These are phyloP conservation scores for Aplidium turbinatum DNA, from an alignment of 23 tunicate species.

Conservation along the genomic window DNA sequence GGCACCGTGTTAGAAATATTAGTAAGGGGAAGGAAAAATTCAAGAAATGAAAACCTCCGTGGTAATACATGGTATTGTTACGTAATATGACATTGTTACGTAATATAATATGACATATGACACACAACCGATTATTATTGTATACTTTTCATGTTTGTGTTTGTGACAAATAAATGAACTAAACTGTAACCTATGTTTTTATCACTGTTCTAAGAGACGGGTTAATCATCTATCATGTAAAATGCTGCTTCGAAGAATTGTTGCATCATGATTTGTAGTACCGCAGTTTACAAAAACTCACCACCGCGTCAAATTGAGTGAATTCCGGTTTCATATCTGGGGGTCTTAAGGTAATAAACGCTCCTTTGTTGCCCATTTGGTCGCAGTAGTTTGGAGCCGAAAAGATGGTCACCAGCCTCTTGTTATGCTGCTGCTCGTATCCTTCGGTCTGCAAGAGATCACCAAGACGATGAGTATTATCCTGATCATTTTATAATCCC, in stretches of 20 bases:
- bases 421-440: slow-evolving; percentile 91
- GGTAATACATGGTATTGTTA: too few relatives aligned
- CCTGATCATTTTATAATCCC: too few relatives aligned
- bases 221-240: neutral
- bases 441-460: slow-evolving; percentile 69
- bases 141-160: too few relatives aligned
- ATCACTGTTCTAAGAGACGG: neutral
- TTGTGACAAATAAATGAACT: too few relatives aligned
- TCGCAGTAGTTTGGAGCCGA: slow-evolving; percentile 99
- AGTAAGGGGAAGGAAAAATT: too few relatives aligned
- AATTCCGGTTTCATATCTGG: slow-evolving; percentile 88
- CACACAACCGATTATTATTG: too few relatives aligned
- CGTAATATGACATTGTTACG: too few relatives aligned
- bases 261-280: too few relatives aligned
- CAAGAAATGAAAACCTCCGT: too few relatives aligned
- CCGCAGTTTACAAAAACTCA: slow-evolving; percentile 44
- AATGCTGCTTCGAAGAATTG: neutral
- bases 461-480: too few relatives aligned
- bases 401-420: slow-evolving; percentile 90
- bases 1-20: too few relatives aligned
- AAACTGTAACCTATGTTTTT: neutral
- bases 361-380: slow-evolving; percentile 98
- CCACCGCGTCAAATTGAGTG: slow-evolving; percentile 97
- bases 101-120: too few relatives aligned
- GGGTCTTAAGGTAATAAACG: slow-evolving; percentile 82